Evolutionary conservation across 2,113 vertebrate genomes (phyloP), one percentile per base, ranked within the genome.

Genomic region (Phodopus roborovskii): DNA sequence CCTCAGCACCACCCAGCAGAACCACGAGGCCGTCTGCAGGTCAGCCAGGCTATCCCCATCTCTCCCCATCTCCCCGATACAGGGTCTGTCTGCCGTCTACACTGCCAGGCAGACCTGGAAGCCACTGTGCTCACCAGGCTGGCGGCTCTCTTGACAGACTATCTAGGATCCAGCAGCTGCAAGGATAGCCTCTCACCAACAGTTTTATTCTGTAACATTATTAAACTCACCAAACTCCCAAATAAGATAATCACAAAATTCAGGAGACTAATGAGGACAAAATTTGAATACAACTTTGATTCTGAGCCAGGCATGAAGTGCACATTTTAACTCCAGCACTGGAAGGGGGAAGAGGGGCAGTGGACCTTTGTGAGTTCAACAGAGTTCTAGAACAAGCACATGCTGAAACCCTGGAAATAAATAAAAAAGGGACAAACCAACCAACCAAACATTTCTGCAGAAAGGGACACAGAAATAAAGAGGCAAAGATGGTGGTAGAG

Each of bases 111-210:
- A 84, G 58, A 45, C 15, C 7, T 42, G 62, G 83, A 48, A 6
- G 28, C 13, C 36, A 22, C 42, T 36, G 26, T 64, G 60, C 7
- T 2, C 39, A 28, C 39, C 81, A 22, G 62, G 28, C 60, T 66
- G 60, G 6, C 53, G 15, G 50, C 39, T 45, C 22, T 74, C 68
- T 39, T 12, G 28, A 3, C 1, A 33, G 82, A 0, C 39, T 16
- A 3, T 8, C 22, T 20, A 26, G 28, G 20, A 45, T 3, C 3
- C 30, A 68, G 56, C 1, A 13, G 0, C 4, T 0, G 2, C 48
- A 36, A 60, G 33, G 74, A 36, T 77, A 12, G 4, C 5, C 68
- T n/a, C 22, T 33, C 8, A 28, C 36, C 15, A 8, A 64, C 16
- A 39, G 17, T 15, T 75, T 68, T 70, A 66, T 1, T 1, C 1